Conservation (phyloP, 2,888 invertebrate genomes). For the Pammene fasciana region DNA sequence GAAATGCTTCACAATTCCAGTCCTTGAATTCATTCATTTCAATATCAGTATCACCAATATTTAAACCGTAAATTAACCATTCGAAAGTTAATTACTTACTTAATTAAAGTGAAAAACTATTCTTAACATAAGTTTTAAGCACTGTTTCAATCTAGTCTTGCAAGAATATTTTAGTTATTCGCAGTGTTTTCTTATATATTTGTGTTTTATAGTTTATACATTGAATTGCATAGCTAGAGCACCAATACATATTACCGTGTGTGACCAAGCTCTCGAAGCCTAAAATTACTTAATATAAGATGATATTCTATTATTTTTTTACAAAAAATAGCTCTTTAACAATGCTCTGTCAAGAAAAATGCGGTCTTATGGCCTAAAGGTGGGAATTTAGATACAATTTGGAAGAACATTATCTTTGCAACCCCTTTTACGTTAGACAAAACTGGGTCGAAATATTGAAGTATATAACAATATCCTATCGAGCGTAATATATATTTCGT, state of each 20-base stretch:
- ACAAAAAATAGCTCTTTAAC: slow-evolving; percentile 32
- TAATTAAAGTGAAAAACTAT: slow-evolving; percentile 11
- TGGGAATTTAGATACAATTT: slow-evolving; percentile 41
- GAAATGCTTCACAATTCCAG: slow-evolving; percentile 42
- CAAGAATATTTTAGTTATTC: background rate
- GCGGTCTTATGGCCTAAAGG: slow-evolving; percentile 36
- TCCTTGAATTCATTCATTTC: slow-evolving; percentile 29
- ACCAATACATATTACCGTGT: slow-evolving; percentile 31
- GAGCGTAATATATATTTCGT: background rate
- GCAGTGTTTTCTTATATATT: slow-evolving; percentile 4
- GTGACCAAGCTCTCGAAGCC: slow-evolving; percentile 28
- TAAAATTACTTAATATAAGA: slow-evolving; percentile 19
- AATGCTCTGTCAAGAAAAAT: slow-evolving; percentile 5
- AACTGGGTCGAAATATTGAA: background rate
- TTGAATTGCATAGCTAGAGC: slow-evolving; percentile 27
- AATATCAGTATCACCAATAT: slow-evolving; percentile 31
- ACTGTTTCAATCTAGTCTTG: slow-evolving; percentile 2
- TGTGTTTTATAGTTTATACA: slow-evolving; percentile 8
- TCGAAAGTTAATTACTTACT: slow-evolving; percentile 21
- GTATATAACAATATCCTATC: background rate
- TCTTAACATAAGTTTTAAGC: slow-evolving; percentile 8
- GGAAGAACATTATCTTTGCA: slow-evolving; percentile 26
- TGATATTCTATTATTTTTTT: slow-evolving; percentile 4
- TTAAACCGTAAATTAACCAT: slow-evolving; percentile 9
- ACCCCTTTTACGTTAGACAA: slow-evolving; percentile 3